Conservation (phyloP, 1,140 invertebrate genomes). For the Sminthurinus signatus region DNA sequence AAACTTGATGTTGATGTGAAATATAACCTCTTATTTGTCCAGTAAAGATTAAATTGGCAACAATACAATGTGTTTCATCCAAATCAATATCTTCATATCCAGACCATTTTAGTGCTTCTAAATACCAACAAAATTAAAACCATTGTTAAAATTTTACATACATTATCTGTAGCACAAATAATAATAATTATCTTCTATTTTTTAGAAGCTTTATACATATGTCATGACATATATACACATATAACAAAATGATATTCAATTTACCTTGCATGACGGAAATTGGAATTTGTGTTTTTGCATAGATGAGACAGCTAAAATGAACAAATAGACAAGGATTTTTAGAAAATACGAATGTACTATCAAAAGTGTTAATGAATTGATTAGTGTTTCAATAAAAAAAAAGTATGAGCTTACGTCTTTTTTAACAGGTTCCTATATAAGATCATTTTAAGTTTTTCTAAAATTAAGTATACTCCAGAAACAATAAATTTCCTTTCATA, state of each 20-base stretch:
- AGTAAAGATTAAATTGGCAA: constrained; percentile 93
- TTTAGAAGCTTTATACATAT: not conserved
- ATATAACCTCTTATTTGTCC: constrained; percentile 96
- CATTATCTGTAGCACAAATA: not conserved
- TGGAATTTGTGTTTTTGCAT: constrained; percentile 13
- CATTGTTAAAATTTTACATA: not conserved
- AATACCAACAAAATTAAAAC: not conserved
- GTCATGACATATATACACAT: not conserved
- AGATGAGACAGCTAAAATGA: constrained; percentile 2
- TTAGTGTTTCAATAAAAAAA: not conserved
- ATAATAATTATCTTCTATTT: not conserved
- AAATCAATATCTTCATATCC: constrained; percentile 78
- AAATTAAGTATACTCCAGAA: constrained; percentile 91
- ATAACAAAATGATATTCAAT: not conserved
- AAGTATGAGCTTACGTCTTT: constrained; percentile 65
- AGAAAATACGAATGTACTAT: no score
- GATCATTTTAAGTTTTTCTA: constrained; percentile 92
- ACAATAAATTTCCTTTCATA: constrained; percentile 90
- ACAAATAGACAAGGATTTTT: no score
- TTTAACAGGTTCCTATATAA: constrained; percentile 95
- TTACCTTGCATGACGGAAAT: constrained; percentile 58
- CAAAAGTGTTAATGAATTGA: no score
- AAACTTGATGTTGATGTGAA: constrained; percentile 91
- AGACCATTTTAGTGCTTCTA: constrained; percentile 63
- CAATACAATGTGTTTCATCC: constrained; percentile 92